These are phyloP conservation scores for Rhabdomys pumilio DNA, from an alignment of 2,797 vertebrate species.

Conservation along the genomic window DNA sequence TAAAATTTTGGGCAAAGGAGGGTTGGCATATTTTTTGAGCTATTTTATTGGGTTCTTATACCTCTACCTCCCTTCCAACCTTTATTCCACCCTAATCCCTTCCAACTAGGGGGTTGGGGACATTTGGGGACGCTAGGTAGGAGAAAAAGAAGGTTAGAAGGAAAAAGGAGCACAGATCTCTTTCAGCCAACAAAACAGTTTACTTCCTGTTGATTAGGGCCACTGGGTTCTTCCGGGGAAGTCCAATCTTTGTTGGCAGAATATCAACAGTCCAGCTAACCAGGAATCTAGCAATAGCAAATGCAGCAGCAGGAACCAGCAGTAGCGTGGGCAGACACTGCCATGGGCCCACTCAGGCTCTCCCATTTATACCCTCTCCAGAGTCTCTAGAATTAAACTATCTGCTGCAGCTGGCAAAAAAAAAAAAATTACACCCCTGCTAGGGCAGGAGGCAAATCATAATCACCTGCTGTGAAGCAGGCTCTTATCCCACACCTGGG, in stretches of 20 bases:
- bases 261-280: neutral
- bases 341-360: neutral
- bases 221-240: neutral
- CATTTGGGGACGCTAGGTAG: too few relatives aligned
- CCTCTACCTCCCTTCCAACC: neutral
- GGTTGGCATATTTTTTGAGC: neutral
- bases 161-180: too few relatives aligned
- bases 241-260: neutral
- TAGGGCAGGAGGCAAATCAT: too few relatives aligned
- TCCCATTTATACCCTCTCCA: neutral
- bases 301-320: neutral
- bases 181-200: neutral
- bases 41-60: neutral
- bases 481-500: too few relatives aligned
- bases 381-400: neutral
- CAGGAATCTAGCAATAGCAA: neutral
- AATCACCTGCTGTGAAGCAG: too few relatives aligned
- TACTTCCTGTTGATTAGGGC: neutral
- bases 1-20: conserved; percentile 40
- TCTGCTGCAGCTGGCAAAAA: too few relatives aligned
- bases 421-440: too few relatives aligned
- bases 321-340: neutral
- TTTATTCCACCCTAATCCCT: neutral
- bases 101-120: neutral
- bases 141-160: too few relatives aligned